Percentiles rank a stretch among this genome's conserved stretches.
These are phyloP conservation scores for Artemia sp. DNA, from an alignment of 2,888 invertebrate genomes.

Conservation along the genomic window DNA sequence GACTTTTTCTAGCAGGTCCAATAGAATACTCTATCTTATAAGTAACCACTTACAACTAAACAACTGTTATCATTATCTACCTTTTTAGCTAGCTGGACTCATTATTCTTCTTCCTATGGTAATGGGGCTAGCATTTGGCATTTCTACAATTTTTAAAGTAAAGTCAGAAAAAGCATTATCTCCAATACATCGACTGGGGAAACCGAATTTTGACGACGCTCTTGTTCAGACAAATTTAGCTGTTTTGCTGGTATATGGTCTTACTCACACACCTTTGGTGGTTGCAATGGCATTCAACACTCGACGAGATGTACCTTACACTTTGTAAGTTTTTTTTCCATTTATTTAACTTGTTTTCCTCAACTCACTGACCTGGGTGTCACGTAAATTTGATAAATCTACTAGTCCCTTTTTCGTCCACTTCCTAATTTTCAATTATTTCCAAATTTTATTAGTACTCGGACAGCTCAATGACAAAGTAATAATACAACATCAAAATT, in stretches of 20 bases:
- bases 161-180: background rate
- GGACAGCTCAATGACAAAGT: too few relatives aligned
- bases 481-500: too few relatives aligned
- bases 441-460: too few relatives aligned
- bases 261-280: conserved; percentile 1
- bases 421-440: too few relatives aligned
- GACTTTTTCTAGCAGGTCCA: too few relatives aligned
- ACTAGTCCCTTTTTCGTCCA: too few relatives aligned
- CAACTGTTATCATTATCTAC: background rate
- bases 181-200: background rate
- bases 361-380: too few relatives aligned
- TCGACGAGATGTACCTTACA: background rate
- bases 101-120: background rate
- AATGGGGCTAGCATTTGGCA: background rate
- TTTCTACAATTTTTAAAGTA: background rate
- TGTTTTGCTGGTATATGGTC: background rate
- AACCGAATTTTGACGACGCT: background rate
- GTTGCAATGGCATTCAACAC: conserved; percentile 9
- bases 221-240: conserved; percentile 1
- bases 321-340: background rate
- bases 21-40: too few relatives aligned
- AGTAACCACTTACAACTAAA: too few relatives aligned
- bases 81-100: conserved; percentile 5
- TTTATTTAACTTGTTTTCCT: too few relatives aligned
- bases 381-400: too few relatives aligned